These are phyloP conservation scores for Belgica antarctica DNA, from an alignment of 2,888 invertebrate genomes.

Conservation along the genomic window DNA sequence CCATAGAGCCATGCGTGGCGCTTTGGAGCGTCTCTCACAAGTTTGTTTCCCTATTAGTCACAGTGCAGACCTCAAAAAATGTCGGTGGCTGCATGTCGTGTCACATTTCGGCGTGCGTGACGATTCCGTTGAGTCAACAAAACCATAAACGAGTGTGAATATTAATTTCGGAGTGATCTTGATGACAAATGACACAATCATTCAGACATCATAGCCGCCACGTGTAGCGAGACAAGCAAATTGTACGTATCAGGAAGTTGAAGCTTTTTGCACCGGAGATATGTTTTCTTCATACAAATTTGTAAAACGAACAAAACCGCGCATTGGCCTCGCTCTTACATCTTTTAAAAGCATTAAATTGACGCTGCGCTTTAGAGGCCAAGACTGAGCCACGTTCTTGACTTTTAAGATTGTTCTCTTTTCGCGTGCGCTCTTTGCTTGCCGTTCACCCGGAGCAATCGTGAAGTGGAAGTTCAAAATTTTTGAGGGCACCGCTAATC, in stretches of 20 bases:
- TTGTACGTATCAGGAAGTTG: too few relatives aligned
- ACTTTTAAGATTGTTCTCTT: constrained; percentile 35
- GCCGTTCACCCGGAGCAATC: not conserved
- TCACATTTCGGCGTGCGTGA: not conserved
- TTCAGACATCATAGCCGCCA: too few relatives aligned
- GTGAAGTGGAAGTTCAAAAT: constrained; percentile 21
- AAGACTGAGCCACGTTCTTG: constrained; percentile 39
- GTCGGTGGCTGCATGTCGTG: constrained; percentile 19
- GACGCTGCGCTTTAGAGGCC: constrained; percentile 37
- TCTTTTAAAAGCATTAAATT: constrained; percentile 19
- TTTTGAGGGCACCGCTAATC: not conserved
- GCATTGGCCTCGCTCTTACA: constrained; percentile 24
- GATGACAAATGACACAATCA: too few relatives aligned
- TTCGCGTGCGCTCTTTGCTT: not conserved
- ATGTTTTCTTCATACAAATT: not conserved
- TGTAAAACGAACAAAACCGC: not conserved
- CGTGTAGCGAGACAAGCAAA: too few relatives aligned
- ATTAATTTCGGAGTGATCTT: too few relatives aligned
- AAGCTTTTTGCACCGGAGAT: too few relatives aligned
- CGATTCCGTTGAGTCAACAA: not conserved
- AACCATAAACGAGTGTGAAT: too few relatives aligned
- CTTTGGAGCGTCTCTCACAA: too few relatives aligned
- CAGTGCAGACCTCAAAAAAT: constrained; percentile 1
- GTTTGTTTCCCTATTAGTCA: constrained; percentile 23
- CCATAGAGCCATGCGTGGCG: not conserved